Base-by-base conservation (phyloP, 2,797 vertebrate species). In the Micromesistius poutassou region DNA sequence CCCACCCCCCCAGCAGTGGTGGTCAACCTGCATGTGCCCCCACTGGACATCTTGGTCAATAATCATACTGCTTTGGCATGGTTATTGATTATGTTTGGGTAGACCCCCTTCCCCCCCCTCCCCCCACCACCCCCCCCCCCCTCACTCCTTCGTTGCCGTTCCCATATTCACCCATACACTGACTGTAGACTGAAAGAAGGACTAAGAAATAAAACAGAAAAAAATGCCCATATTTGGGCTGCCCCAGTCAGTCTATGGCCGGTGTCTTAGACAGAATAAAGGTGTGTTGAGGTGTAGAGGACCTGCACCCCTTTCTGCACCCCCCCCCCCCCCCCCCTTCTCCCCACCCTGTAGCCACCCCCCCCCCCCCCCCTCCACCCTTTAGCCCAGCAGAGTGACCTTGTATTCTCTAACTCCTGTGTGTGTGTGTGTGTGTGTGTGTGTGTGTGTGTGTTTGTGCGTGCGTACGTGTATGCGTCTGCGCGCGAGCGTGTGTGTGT, bases 1-100 rank as follows among this genome's bases (percentile, higher is more conserved):
- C n/a, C n/a, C 81, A 83, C 87, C 94, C 93, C 96, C 94, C 95
- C 94, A 93, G 91, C 86, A 91, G 36, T 89, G 88, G 90, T 90
- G 87, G 91, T 79, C 85, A 80, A 80, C 89, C 93, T 97, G 98
- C 98, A 99, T 99, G 98, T 95, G 91, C 87, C 93, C 91, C 93
- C 91, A 88, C 86, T 80, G 88, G 86, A 89, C 89, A 81, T 80
- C 77, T 94, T 4, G 55, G 55, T 62, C 93, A 93, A 98, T 97
- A 97, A 97, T 93, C 95, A 94, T 94, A 93, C 94, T 89, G 71
- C 0, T 0, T 81, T 86, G 87, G 95, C 93, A 94, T 96, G 96
- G 94, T 97, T 97, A 98, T 97, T 96, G 93, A 95, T 92, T 81
- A 1, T 94, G 94, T 95, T 93, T 91, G 93, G 92, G 92, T 87